Conservation (phyloP, 1,140 invertebrate species). For the Pemphigus obesinymphae region DNA sequence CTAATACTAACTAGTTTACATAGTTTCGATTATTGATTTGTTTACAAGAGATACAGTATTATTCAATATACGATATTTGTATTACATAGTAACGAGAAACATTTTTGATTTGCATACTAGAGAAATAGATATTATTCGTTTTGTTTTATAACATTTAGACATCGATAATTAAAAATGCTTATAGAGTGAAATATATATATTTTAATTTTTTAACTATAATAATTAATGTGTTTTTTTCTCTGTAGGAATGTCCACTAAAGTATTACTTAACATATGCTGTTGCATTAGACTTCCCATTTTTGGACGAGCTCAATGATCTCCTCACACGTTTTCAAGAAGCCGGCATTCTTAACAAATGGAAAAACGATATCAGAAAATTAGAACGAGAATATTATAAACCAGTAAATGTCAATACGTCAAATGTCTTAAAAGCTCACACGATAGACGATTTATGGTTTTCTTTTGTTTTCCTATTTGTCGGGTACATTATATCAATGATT, state of each 20-base stretch:
- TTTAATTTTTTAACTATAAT: no score
- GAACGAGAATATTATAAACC: background rate
- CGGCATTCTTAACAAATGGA: background rate
- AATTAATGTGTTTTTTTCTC: background rate
- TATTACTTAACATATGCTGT: slow-evolving; percentile 1
- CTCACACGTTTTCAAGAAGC: slow-evolving; percentile 2
- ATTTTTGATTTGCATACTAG: no score
- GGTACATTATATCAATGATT: background rate
- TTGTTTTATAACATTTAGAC: no score
- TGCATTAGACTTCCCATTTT: background rate
- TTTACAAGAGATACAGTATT: no score
- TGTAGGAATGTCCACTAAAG: background rate
- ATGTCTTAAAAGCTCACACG: background rate
- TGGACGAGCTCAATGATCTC: slow-evolving; percentile 4
- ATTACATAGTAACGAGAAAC: no score
- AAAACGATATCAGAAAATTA: background rate
- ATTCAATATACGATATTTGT: no score
- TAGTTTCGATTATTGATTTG: no score
- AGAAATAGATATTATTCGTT: no score
- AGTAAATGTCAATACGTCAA: background rate
- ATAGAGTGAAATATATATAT: no score
- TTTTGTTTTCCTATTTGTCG: slow-evolving; percentile 3
- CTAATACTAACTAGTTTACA: no score
- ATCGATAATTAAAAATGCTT: no score
- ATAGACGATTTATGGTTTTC: slow-evolving; percentile 30